Conservation (phyloP, 2,113 vertebrate species). For the Corythaeola cristata region DNA sequence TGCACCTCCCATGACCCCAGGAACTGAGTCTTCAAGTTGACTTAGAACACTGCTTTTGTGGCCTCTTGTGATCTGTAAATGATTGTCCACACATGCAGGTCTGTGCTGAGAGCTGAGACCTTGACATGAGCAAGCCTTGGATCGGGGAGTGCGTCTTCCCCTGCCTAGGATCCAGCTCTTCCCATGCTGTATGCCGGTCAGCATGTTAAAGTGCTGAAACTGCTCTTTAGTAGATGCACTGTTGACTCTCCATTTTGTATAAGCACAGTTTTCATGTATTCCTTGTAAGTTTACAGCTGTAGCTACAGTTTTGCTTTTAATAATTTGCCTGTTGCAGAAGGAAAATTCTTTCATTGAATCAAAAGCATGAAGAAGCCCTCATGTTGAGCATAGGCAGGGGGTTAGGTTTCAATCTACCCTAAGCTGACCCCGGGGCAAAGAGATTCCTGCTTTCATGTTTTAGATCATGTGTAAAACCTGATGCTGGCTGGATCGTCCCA, state of each 20-base stretch:
- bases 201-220: background rate
- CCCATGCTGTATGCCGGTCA: background rate
- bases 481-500: slow-evolving; percentile 21
- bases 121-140: background rate
- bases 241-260: background rate
- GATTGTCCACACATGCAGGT: background rate
- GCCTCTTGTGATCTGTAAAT: background rate
- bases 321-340: background rate
- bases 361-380: slow-evolving; percentile 7
- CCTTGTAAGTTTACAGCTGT: background rate
- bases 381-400: background rate
- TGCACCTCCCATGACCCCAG: background rate
- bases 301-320: background rate
- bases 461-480: slow-evolving; percentile 68
- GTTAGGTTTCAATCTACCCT: slow-evolving; percentile 65
- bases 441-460: slow-evolving; percentile 70
- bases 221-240: background rate
- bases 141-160: background rate
- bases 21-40: background rate
- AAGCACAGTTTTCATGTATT: background rate
- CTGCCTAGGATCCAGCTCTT: background rate
- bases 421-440: slow-evolving; percentile 63
- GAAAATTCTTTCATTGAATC: background rate
- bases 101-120: background rate
- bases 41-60: background rate